These are phyloP conservation scores for Phaethornis superciliosus DNA, from an alignment of 2,113 vertebrate species.

Conservation along the genomic window DNA sequence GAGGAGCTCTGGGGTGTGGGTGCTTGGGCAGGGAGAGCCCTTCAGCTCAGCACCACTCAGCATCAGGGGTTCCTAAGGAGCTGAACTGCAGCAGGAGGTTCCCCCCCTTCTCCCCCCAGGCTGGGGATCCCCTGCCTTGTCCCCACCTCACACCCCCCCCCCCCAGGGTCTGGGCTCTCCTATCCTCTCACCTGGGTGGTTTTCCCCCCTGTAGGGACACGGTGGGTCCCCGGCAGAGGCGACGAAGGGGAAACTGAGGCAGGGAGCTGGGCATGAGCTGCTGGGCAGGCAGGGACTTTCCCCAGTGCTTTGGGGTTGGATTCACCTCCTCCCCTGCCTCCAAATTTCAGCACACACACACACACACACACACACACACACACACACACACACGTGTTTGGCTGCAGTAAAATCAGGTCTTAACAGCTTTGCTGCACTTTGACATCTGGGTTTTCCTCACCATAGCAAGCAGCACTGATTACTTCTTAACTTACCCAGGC, in stretches of 20 bases:
- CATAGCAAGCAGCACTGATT: constrained; percentile 55
- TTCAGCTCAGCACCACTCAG: neutral
- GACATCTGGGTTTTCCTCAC: constrained; percentile 71
- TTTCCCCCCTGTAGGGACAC: neutral
- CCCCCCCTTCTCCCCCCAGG: fast-evolving
- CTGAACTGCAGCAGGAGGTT: too few species aligned
- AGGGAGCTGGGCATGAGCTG: neutral
- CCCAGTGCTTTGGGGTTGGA: neutral
- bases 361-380: too few species aligned
- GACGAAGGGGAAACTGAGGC: neutral
- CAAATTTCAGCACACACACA: neutral
- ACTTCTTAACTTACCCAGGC: neutral
- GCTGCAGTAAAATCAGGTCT: neutral
- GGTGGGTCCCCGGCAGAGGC: fast-evolving
- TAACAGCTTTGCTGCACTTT: constrained; percentile 9
- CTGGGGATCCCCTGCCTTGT: fast-evolving
- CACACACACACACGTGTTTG: too few species aligned
- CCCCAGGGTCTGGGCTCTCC: neutral
- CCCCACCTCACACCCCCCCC: too few species aligned
- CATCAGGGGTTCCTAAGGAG: too few species aligned
- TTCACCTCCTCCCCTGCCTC: neutral
- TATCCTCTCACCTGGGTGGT: fast-evolving
- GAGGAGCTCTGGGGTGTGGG: neutral
- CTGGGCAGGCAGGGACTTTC: neutral
- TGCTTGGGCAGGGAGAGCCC: neutral